Evolutionary conservation across 2,888 invertebrate genomes (phyloP), one percentile per base, ranked within the genome.

Genomic region (Synanthedon myopaeformis): DNA sequence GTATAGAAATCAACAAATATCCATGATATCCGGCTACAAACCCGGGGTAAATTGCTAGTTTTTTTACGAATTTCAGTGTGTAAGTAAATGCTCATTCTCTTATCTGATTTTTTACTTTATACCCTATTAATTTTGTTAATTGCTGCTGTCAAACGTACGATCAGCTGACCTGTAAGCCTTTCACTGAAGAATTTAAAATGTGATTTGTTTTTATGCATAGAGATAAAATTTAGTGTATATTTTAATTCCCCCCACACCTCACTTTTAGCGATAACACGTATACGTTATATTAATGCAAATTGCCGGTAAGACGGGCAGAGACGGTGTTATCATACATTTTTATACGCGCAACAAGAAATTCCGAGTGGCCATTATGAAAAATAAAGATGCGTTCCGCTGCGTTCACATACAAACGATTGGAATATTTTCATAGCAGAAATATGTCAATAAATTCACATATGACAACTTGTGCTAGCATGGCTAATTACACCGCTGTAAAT

Each of bases 251-350:
- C 8, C 45, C 45, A 12, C 45, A 45, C 45, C 45, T 55, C 57
- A 53, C 52, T 53, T 53, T 53, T 53, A 53, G 59, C 67, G 70
- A 71, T 70, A 71, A 67, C 65, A 62, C 64, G 65, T 64, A 65
- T 65, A 63, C 67, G 72, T 69, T 69, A 67, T 68, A 76, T 78
- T 76, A 77, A 79, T 77, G 77, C 74, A 76, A 76, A 77, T 76
- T 72, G 74, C 70, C 55, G 55, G 56, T 58, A 57, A 61, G 58
- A 49, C 28, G 42, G 63, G 55, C 53, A 59, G 58, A 62, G 59
- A 56, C 55, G 58, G 63, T 60, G 71, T 74, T 74, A 74, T 74
- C 72, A 70, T 59, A 57, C 68, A 69, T 71, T 74, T 77, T 78
- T 74, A 70, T 72, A 67, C 68, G 54, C 62, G 62, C 42, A 51